Evolutionary conservation across 2,113 vertebrate genomes (phyloP).

Genomic region (Canis aureus): DNA sequence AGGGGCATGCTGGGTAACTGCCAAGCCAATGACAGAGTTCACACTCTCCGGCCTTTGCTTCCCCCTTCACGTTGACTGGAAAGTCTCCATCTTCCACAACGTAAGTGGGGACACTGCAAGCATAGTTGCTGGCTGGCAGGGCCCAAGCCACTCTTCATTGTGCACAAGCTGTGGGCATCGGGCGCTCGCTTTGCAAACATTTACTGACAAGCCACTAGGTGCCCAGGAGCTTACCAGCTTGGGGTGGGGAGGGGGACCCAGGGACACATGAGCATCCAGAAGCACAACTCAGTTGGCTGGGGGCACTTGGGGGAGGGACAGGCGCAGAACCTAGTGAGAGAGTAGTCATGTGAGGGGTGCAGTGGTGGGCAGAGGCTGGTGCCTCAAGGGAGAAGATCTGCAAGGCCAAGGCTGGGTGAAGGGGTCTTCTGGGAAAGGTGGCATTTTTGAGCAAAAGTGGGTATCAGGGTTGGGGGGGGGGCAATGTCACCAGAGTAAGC

Average conservation of each 20-base stretch:
- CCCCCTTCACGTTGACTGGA: constrained; percentile 69
- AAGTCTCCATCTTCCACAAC: constrained; percentile 72
- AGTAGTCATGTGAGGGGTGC: neutral
- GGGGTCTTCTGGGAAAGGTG: neutral
- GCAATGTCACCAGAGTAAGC: neutral
- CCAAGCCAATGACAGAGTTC: constrained; percentile 76
- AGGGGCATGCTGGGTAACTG: constrained; percentile 67
- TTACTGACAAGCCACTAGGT: constrained; percentile 58
- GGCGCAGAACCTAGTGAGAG: neutral
- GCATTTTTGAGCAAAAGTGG: neutral
- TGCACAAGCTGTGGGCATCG: neutral
- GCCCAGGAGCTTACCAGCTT: neutral
- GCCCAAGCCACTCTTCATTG: constrained; percentile 68
- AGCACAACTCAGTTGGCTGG: neutral
- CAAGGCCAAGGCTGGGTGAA: neutral
- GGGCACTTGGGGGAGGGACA: neutral
- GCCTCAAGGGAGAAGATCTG: neutral
- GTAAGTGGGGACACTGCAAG: constrained; percentile 62
- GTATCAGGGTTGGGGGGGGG: neutral
- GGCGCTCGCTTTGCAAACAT: constrained; percentile 42
- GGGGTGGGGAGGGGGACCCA: neutral
- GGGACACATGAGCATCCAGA: neutral
- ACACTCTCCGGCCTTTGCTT: constrained; percentile 65
- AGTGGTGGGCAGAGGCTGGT: neutral
- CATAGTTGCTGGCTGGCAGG: constrained; percentile 70